Evolutionary conservation across 2,888 invertebrate species (phyloP).

Genomic region (Icerya purchasi): DNA sequence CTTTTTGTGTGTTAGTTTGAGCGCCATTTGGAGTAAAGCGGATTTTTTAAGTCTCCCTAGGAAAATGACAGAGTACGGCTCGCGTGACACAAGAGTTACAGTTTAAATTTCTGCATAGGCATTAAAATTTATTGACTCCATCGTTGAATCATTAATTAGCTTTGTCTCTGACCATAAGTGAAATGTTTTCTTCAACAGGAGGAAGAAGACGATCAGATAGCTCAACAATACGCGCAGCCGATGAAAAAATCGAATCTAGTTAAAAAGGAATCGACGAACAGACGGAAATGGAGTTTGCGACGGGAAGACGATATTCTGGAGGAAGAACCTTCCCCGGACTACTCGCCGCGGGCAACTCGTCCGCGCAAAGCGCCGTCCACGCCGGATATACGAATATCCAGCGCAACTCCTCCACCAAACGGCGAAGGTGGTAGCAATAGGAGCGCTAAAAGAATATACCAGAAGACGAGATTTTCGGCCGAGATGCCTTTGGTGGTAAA

Average conservation of each 20-base stretch:
- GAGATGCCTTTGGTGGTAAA: slow-evolving; percentile 19
- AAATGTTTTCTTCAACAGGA: too few relatives aligned
- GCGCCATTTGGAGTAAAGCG: too few relatives aligned
- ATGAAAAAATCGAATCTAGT: not conserved
- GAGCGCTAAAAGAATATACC: slow-evolving; percentile 37
- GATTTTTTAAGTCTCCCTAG: too few relatives aligned
- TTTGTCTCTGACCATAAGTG: too few relatives aligned
- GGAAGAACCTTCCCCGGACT: slow-evolving; percentile 22
- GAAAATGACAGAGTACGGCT: too few relatives aligned
- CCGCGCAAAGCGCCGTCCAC: slow-evolving; percentile 7
- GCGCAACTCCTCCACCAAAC: slow-evolving; percentile 30
- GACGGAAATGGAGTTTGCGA: not conserved
- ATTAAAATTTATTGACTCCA: too few relatives aligned
- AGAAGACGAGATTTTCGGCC: slow-evolving; percentile 45
- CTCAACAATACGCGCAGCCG: not conserved
- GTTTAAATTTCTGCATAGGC: too few relatives aligned
- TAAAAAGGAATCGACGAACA: not conserved
- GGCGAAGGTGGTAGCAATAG: slow-evolving; percentile 14
- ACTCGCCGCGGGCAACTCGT: slow-evolving; percentile 29
- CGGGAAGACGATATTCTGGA: not conserved
- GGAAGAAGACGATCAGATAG: not conserved
- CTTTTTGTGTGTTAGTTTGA: too few relatives aligned
- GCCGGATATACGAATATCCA: slow-evolving; percentile 10
- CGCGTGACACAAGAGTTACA: too few relatives aligned
- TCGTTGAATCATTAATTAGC: too few relatives aligned